phyloP scores from a whole-genome alignment of 1,140 invertebrate species.

The Bilobella aurantiaca region DNA sequence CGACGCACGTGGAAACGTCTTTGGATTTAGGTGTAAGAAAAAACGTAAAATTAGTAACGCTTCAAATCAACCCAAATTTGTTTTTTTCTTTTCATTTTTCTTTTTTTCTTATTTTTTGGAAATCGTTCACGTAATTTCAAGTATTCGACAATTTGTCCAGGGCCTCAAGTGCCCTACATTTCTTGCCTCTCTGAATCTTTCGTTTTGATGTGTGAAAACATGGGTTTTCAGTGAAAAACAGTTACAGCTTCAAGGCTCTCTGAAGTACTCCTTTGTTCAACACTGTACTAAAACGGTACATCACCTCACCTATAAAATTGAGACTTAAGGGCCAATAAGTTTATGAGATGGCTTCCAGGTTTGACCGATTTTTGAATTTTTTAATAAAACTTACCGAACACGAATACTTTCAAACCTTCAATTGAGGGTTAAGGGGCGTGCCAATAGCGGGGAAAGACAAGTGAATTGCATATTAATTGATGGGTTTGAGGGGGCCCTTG shows the following conservation, averaged over 20 bases:
- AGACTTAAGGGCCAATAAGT: no score
- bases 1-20: conserved; percentile 22
- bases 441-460: no score
- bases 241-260: neutral
- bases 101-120: neutral
- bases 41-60: conserved; percentile 5
- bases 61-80: neutral
- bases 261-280: neutral
- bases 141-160: neutral
- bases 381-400: no score
- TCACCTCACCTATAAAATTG: no score
- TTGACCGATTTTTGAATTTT: no score
- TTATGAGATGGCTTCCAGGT: no score
- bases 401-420: no score
- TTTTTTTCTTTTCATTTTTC: neutral
- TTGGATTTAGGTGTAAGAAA: conserved; percentile 4
- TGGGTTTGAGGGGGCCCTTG: no score
- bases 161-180: conserved; percentile 5
- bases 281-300: neutral
- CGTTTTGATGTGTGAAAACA: neutral
- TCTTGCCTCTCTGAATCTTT: neutral
- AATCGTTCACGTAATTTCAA: neutral
- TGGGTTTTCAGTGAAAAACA: neutral
- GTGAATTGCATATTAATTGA: no score
- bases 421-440: no score